A percentile compares a stretch with the other conserved stretches of the same genome.
These are phyloP conservation scores for Hypomesus transpacificus DNA, from an alignment of 2,113 vertebrate species.

Conservation along the genomic window DNA sequence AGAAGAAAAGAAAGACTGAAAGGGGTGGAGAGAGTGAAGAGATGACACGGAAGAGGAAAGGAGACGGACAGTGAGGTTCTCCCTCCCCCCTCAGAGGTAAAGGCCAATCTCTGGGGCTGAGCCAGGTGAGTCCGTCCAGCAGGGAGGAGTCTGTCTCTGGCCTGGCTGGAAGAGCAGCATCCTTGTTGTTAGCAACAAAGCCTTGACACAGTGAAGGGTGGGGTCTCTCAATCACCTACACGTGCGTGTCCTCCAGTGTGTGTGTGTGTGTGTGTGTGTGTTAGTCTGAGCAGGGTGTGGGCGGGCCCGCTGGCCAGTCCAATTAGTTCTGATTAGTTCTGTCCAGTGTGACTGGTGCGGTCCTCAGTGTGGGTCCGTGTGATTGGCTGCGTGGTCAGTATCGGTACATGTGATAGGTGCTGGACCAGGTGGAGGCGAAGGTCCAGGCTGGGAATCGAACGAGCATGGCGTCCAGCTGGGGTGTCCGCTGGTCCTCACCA, in stretches of 20 bases:
- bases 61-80: neutral
- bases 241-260: neutral
- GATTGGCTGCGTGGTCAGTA: conserved; percentile 60
- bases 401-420: conserved; percentile 84
- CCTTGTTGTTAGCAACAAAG: conserved; percentile 44
- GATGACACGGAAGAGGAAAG: conserved; percentile 9
- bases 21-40: conserved; percentile 28
- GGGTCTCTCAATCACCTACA: conserved; percentile 48
- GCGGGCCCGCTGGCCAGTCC: conserved; percentile 2
- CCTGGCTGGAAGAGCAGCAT: conserved; percentile 15
- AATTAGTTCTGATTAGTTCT: neutral
- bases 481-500: conserved; percentile 81
- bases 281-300: conserved; percentile 38
- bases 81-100: conserved; percentile 13
- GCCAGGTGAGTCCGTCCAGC: conserved; percentile 23
- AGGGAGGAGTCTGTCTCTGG: conserved; percentile 25
- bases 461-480: conserved; percentile 73
- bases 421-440: conserved; percentile 90
- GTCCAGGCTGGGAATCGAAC: conserved; percentile 83
- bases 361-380: conserved; percentile 37
- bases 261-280: neutral
- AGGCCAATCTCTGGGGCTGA: neutral
- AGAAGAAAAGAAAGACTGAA: conserved; percentile 54
- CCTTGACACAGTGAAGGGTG: conserved; percentile 62
- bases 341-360: neutral